Evolutionary conservation across 2,888 invertebrate species (phyloP).

Genomic region (Drosophila antonietae): DNA sequence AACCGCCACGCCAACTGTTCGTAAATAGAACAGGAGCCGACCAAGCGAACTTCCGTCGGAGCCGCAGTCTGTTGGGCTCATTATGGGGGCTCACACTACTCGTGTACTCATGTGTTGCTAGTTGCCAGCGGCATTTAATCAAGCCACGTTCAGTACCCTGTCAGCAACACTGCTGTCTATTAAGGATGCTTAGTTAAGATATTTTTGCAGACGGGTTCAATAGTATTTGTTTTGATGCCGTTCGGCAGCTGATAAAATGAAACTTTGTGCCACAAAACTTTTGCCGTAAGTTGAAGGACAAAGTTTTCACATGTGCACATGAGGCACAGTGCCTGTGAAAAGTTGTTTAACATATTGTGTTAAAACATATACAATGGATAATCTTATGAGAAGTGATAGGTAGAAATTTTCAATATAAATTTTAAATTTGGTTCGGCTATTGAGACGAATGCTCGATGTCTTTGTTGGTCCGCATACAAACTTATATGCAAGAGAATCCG

Average conservation of each 20-base stretch:
- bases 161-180: slow-evolving; percentile 23
- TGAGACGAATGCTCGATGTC: too few relatives aligned
- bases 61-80: slow-evolving; percentile 11
- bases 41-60: slow-evolving; percentile 60
- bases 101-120: slow-evolving; percentile 14
- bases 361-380: not conserved
- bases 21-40: slow-evolving; percentile 32
- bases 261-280: slow-evolving; percentile 13
- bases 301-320: not conserved
- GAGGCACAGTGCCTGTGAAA: not conserved
- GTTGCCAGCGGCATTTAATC: slow-evolving; percentile 35
- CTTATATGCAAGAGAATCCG: too few relatives aligned
- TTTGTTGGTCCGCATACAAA: too few relatives aligned
- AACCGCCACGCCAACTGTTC: slow-evolving; percentile 36
- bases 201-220: slow-evolving; percentile 25
- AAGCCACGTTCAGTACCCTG: slow-evolving; percentile 18
- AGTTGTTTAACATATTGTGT: not conserved
- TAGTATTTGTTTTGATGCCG: slow-evolving; percentile 4
- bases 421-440: not conserved
- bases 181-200: slow-evolving; percentile 20
- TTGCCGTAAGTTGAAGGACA: not conserved
- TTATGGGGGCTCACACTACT: not conserved
- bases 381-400: too few relatives aligned
- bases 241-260: slow-evolving; percentile 21
- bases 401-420: not conserved